Percentiles rank a stretch among this genome's conserved stretches.
Evolutionary conservation across 53 echinoderm and acorn worm genomes (phyloP).

Genomic region (Crossaster papposus): DNA sequence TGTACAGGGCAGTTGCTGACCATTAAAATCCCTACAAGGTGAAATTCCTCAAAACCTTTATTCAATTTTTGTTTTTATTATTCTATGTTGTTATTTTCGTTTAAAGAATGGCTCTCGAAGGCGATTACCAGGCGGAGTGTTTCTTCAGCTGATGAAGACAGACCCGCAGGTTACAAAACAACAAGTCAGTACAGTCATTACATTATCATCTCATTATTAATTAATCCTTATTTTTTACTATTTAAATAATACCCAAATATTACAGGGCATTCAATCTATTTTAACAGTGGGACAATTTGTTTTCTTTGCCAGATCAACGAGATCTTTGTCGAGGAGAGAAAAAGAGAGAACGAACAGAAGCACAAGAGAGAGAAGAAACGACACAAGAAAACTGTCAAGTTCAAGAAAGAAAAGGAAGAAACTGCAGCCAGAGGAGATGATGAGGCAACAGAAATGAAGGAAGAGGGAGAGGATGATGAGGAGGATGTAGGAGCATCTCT

Average conservation of each 20-base stretch:
- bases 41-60: background rate
- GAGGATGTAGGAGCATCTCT: background rate
- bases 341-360: conserved; percentile 55
- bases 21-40: too few relatives aligned
- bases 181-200: conserved; percentile 23
- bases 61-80: too few relatives aligned
- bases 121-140: conserved; percentile 90
- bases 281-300: background rate
- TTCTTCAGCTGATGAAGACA: conserved; percentile 79
- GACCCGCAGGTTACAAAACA: conserved; percentile 70
- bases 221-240: background rate
- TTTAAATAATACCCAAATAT: too few relatives aligned
- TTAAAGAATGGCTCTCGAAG: conserved; percentile 81
- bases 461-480: background rate
- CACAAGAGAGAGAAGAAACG: conserved; percentile 55
- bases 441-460: background rate
- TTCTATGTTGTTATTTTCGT: background rate
- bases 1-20: too few relatives aligned
- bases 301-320: conserved; percentile 48
- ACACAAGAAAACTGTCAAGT: conserved; percentile 38
- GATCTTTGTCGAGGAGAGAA: conserved; percentile 78
- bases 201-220: background rate
- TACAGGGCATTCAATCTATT: conserved; percentile 6
- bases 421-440: background rate
- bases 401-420: background rate